Base-by-base conservation (phyloP, 2,113 vertebrate genomes). In the Ranitomeya imitator region DNA sequence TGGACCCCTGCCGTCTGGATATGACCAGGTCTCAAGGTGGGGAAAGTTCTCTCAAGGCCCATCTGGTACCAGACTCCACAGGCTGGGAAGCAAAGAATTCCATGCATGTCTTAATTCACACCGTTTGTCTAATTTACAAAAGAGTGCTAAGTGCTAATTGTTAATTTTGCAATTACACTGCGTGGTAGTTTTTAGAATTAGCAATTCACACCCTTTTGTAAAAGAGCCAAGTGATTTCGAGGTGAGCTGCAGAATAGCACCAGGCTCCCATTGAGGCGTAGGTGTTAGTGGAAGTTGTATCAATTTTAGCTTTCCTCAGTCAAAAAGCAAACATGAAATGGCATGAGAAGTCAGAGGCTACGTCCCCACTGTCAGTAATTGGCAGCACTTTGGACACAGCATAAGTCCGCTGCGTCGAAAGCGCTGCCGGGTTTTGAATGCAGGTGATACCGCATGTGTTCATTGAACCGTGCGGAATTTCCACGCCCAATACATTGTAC, bases 171-270 rank as follows among this genome's bases (percentile, higher is more conserved):
- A 81, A 83, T 63, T 67, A 67, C 61, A 67, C 31, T 23, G 81
- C 52, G 57, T 52, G 81, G 59, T 21, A 54, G 61, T 52, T 83
- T 52, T 83, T 83, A 51, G 61, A 67, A 83, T 51, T 65, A 67
- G 61, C 60, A 52, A 13, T 83, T 83, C 81, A 63, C 45, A 67
- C 81, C 81, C 81, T 52, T 63, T 52, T 65, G 81, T 67, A 51
- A 65, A 83, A 63, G 37, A 83, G 59, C 81, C 61, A 83, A 83
- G 61, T 67, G 81, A 83, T 83, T 83, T 67, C 5, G 81, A 83
- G 59, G 79, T 81, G 79, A 81, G 57, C 55, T 18, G 79, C 55
- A 81, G 79, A 60, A 31, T 57, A 60, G 23, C 54, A 80, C 78
- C 15, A 26, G 21, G 10, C 26, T 80, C 26, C 55, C 55, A 80